Evolutionary conservation across 2,888 invertebrate species (phyloP), one percentile per base, ranked within the genome.

Genomic region (Pseudococcus longispinus): DNA sequence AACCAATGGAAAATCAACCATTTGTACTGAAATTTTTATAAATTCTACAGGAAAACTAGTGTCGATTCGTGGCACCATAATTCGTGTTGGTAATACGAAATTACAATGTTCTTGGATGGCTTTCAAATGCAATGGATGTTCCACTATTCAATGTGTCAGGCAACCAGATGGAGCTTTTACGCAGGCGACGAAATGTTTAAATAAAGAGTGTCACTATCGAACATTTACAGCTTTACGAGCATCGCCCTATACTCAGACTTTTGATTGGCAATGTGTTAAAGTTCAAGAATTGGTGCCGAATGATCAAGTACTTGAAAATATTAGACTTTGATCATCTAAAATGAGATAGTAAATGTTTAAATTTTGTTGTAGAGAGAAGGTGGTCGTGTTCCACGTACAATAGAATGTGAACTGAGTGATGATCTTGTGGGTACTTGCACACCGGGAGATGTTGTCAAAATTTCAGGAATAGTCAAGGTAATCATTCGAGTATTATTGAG

Each of bases 401-500:
- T 98, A 42, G 97, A 98, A 90, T 95, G 97, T 90, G 96, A 97
- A 90, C 91, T 98, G 9, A 93, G 94, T 85, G 93, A 95, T 88
- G 97, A 97, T 91, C 92, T 98, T 77, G 96, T 97, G 1, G 95
- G 96, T 89, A 92, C 93, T 32, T 96, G 97, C 88, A 93, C 95
- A 88, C 96, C 97, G 15, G 98, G 98, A 1, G 97, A 98, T 91
- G 94, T 96, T 89, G 93, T 98, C 0, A 95, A 95, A 18, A 92
- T 98, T 13, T 95, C 95, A 87, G 98, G 98, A 46, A 93, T 97
- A 88, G 93, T 98, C 26, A 96, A 96, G 92, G 94, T 95, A 51
- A 83, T 20, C 70, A 70, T 23, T 83, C 2, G 18, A 18, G 8
- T 11, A 44, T 11, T 44, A 70, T 37, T 37, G 37, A 37, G 9